phyloP scores from a whole-genome alignment of 2,797 vertebrate species.

The Scolopax rusticola region DNA sequence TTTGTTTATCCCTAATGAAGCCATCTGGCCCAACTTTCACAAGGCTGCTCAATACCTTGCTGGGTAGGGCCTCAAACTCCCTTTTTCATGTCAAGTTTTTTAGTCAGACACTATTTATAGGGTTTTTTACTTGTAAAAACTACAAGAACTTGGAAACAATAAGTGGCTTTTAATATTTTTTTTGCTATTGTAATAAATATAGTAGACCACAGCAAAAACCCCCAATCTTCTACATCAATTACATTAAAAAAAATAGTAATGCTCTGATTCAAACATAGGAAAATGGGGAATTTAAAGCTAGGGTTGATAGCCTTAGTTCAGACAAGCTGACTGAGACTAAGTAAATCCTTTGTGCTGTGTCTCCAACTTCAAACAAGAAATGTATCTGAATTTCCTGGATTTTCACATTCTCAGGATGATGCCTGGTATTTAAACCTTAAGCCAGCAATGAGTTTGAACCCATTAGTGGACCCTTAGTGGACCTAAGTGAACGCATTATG shows the following conservation, averaged over 20 bases:
- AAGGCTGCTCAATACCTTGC: background rate
- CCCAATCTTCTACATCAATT: background rate
- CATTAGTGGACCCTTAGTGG: background rate
- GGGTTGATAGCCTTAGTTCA: background rate
- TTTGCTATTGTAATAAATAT: constrained; percentile 47
- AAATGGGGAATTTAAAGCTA: background rate
- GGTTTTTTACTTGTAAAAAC: constrained; percentile 18
- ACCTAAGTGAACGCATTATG: background rate
- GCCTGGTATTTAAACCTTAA: background rate
- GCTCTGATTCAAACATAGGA: background rate
- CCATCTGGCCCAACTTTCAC: constrained; percentile 47
- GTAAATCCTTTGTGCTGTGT: background rate
- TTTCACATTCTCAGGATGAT: background rate
- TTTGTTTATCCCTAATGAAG: constrained; percentile 37
- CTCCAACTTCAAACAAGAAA: background rate
- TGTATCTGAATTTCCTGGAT: background rate
- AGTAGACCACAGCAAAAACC: constrained; percentile 17
- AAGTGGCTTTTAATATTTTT: background rate
- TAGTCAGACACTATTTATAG: constrained; percentile 35
- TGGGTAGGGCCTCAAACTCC: constrained; percentile 6
- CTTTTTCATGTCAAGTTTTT: constrained; percentile 3
- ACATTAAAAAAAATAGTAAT: constrained; percentile 6
- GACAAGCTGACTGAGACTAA: fast-evolving
- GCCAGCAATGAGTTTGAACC: background rate
- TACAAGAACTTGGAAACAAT: constrained; percentile 23